phyloP scores from a whole-genome alignment of 2,888 invertebrate species.

The Spodoptera exigua region DNA sequence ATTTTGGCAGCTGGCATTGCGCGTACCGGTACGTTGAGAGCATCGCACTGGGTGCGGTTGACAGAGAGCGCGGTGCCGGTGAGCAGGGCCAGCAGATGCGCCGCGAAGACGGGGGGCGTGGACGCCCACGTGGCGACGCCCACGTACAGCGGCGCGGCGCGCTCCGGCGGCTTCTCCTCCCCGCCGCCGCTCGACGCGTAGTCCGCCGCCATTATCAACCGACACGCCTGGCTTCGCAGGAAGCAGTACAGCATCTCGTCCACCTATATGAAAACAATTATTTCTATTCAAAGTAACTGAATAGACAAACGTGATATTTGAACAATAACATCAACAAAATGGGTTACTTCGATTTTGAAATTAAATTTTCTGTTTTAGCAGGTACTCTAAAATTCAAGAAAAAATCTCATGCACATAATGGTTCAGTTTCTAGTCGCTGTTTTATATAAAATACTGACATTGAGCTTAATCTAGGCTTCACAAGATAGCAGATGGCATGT shows the following conservation, averaged over 20 bases:
- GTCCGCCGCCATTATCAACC: constrained; percentile 88
- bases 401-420: too few species aligned
- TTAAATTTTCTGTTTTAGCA: neutral
- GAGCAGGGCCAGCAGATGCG: constrained; percentile 90
- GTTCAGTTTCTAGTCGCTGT: too few species aligned
- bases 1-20: too few species aligned
- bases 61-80: constrained; percentile 82
- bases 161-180: constrained; percentile 52
- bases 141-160: constrained; percentile 68
- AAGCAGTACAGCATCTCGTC: constrained; percentile 95
- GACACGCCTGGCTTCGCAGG: constrained; percentile 92
- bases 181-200: constrained; percentile 72
- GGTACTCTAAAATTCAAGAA: neutral
- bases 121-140: constrained; percentile 85
- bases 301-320: too few species aligned
- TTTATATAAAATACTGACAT: neutral
- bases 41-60: constrained; percentile 66
- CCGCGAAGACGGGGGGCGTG: constrained; percentile 88
- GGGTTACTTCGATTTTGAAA: neutral
- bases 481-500: too few species aligned
- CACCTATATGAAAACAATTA: constrained; percentile 75
- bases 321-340: neutral
- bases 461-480: neutral
- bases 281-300: neutral
- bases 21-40: constrained; percentile 62